Percentiles rank a stretch among this genome's conserved stretches.
Conservation (phyloP, 1,140 invertebrate genomes). For the Cherax quadricarinatus region DNA sequence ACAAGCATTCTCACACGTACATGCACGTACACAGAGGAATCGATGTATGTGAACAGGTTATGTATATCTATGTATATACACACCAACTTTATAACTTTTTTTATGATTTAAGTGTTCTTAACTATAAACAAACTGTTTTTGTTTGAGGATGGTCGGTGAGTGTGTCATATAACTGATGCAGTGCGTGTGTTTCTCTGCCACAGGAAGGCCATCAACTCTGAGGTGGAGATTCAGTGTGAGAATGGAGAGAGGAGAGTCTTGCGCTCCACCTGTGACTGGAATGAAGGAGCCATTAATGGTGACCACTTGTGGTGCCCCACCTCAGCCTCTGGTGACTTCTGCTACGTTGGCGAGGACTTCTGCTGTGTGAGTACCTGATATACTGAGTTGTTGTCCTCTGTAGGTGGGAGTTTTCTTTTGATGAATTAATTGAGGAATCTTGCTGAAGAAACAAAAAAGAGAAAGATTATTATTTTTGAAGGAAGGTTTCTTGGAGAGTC, state of each 20-base stretch:
- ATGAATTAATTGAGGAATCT: background rate
- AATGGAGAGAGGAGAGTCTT: constrained; percentile 79
- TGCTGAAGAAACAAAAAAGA: background rate
- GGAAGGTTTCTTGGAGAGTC: background rate
- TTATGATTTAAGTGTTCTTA: too few species aligned
- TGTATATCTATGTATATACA: too few species aligned
- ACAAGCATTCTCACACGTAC: too few species aligned
- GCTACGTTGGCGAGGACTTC: constrained; percentile 91
- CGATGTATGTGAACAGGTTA: too few species aligned
- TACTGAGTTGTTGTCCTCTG: background rate
- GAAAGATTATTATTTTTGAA: background rate
- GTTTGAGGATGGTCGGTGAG: too few species aligned
- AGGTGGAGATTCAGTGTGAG: constrained; percentile 78
- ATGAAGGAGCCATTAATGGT: constrained; percentile 86
- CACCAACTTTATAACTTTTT: too few species aligned
- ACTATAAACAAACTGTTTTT: too few species aligned
- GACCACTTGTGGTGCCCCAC: constrained; percentile 93
- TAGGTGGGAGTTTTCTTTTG: background rate
- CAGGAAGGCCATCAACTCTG: constrained; percentile 78
- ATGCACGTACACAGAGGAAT: too few species aligned
- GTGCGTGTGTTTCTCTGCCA: background rate
- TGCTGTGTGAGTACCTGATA: constrained; percentile 86
- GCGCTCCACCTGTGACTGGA: constrained; percentile 89
- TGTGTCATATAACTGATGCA: background rate
- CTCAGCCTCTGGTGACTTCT: constrained; percentile 92